Percentiles rank a stretch among this genome's conserved stretches.
phyloP scores from a whole-genome alignment of 2,888 invertebrate species.

The Leptopilina drosophilae region DNA sequence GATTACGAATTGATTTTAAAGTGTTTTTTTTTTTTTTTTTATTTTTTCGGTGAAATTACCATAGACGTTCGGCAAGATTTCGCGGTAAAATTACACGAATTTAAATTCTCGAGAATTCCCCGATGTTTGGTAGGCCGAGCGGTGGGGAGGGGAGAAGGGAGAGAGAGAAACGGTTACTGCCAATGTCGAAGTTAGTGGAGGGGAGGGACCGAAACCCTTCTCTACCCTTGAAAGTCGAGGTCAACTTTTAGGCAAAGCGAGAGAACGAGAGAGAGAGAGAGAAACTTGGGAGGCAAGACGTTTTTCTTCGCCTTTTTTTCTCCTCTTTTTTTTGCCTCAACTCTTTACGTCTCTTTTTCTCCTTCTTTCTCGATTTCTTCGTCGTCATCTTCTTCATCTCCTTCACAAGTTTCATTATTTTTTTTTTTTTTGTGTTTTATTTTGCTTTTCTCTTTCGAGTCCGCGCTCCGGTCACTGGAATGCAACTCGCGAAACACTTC shows the following conservation, averaged over 20 bases:
- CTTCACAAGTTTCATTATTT: constrained; percentile 30
- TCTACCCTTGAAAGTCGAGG: constrained; percentile 78
- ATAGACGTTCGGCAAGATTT: neutral
- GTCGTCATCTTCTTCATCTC: constrained; percentile 36
- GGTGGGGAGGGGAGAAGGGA: too few species aligned
- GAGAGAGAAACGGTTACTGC: constrained; percentile 57
- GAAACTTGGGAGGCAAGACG: neutral
- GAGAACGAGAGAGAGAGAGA: constrained; percentile 49
- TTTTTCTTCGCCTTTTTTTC: neutral
- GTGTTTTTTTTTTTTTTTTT: too few species aligned
- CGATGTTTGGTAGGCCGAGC: constrained; percentile 33
- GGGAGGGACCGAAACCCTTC: constrained; percentile 72
- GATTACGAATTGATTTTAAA: too few species aligned
- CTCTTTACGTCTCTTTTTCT: constrained; percentile 57
- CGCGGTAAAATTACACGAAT: constrained; percentile 14
- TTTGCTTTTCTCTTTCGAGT: constrained; percentile 60
- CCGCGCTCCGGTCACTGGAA: constrained; percentile 64
- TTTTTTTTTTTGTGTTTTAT: constrained; percentile 48
- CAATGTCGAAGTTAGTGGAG: constrained; percentile 58
- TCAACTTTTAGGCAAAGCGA: constrained; percentile 76
- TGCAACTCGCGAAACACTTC: constrained; percentile 64
- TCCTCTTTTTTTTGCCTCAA: neutral
- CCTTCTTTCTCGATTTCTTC: constrained; percentile 33
- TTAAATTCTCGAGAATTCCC: constrained; percentile 22
- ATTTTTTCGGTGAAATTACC: neutral